These are phyloP conservation scores for Thymelicus acteon DNA, from an alignment of 2,888 invertebrate species.

Conservation along the genomic window DNA sequence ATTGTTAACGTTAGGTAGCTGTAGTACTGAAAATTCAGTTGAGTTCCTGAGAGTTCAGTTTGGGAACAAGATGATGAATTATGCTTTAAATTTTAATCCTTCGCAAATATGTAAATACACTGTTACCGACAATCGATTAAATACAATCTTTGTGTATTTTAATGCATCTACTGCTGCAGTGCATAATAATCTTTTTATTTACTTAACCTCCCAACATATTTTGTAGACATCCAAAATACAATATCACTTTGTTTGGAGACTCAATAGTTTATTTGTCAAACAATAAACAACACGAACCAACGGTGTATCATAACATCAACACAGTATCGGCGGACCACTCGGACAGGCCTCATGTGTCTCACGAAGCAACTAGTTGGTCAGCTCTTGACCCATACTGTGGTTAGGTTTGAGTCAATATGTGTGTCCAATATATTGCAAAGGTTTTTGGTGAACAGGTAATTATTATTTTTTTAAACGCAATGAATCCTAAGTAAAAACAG, in stretches of 20 bases:
- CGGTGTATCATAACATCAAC: background rate
- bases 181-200: too few species aligned
- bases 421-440: constrained; percentile 34
- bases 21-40: too few species aligned
- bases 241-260: constrained; percentile 6
- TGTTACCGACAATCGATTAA: too few species aligned
- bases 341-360: constrained; percentile 40
- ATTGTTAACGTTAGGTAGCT: too few species aligned
- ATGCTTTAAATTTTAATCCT: too few species aligned
- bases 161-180: too few species aligned
- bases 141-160: too few species aligned
- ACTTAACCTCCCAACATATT: too few species aligned
- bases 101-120: too few species aligned
- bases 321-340: background rate
- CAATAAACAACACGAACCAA: background rate
- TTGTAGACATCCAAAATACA: background rate
- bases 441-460: constrained; percentile 20
- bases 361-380: constrained; percentile 39
- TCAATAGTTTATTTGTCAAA: constrained; percentile 11
- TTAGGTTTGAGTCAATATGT: constrained; percentile 41
- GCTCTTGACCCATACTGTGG: constrained; percentile 34
- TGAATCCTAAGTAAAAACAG: too few species aligned
- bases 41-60: too few species aligned
- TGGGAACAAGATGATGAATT: too few species aligned
- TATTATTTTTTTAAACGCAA: background rate